Base-by-base conservation (phyloP, 1,140 invertebrate species). In the Chymomyza costata region DNA sequence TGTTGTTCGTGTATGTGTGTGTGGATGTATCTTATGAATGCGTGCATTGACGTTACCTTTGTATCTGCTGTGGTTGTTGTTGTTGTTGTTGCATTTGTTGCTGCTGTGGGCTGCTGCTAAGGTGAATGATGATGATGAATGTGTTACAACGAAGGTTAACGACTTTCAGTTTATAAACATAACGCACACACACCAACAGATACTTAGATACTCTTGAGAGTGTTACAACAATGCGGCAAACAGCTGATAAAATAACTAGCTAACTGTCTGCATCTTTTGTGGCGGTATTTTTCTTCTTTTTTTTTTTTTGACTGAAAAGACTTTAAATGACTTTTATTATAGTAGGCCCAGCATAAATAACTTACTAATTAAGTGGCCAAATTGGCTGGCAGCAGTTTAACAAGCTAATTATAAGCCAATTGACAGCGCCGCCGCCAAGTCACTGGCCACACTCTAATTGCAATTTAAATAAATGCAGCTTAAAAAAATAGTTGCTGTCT, bases 141-240 rank as follows among this genome's bases (percentile, higher is more conserved):
- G 66, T 78, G 76, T 81, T 81, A 82, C 76, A 82, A 73, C 67
- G 67, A 78, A 82, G 78, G 78, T 82, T 82, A 82, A 82, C 78
- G 78, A 82, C 78, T 73, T 71, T 65, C 73, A 80, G 73, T 73
- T 78, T 78, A 80, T 71, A 80, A 78, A 78, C 71, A 34, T 28
- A 76, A 49, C 53, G 48, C 35, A 38, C 6, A 17, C 10, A 46
- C 18, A 13, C 8, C 39, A 40, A 41, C 31, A 15, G 15, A 35
- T 14, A 43, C n/a, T n/a, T n/a, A 32, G 16, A 34, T 3, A 34
- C n/a, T n/a, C n/a, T n/a, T n/a, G n/a, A n/a, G n/a, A n/a, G n/a
- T n/a, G n/a, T n/a, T n/a, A 34, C 25, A 34, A 34, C 31, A 34
- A 6, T 5, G n/a, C 7, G 13, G 48, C 15, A 30, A 63, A 71